phyloP scores from a whole-genome alignment of 2,797 vertebrate genomes.

The Argya squamiceps region DNA sequence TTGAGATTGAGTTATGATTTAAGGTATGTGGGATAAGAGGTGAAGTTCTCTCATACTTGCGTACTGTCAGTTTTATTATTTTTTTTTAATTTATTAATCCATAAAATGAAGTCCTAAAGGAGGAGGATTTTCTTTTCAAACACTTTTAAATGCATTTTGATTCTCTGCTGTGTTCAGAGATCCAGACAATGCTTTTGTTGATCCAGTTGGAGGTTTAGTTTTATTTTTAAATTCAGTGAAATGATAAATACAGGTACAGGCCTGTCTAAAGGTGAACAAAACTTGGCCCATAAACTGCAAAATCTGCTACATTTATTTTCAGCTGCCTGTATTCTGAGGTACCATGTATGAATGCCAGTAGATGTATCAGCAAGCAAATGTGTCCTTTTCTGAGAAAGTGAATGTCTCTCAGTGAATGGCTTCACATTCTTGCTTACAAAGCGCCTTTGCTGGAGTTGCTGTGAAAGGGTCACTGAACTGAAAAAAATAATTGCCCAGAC shows the following conservation, averaged over 20 bases:
- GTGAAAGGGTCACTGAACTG: not conserved
- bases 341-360: rapidly evolving
- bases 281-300: not conserved
- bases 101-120: not conserved
- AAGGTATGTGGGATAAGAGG: not conserved
- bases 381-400: not conserved
- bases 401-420: not conserved
- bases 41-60: not conserved
- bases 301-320: not conserved
- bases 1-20: not conserved
- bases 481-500: not conserved
- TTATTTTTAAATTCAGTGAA: not conserved
- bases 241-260: not conserved
- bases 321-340: not conserved
- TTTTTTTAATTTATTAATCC: not conserved
- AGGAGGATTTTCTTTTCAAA: not conserved
- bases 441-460: not conserved
- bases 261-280: not conserved
- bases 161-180: not conserved
- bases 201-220: not conserved
- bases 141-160: not conserved
- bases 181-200: not conserved
- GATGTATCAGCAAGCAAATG: not conserved
- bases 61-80: not conserved
- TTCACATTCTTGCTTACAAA: not conserved